phyloP scores from a whole-genome alignment of 92 coral and sea anemone genomes.

The Porites lobata region DNA sequence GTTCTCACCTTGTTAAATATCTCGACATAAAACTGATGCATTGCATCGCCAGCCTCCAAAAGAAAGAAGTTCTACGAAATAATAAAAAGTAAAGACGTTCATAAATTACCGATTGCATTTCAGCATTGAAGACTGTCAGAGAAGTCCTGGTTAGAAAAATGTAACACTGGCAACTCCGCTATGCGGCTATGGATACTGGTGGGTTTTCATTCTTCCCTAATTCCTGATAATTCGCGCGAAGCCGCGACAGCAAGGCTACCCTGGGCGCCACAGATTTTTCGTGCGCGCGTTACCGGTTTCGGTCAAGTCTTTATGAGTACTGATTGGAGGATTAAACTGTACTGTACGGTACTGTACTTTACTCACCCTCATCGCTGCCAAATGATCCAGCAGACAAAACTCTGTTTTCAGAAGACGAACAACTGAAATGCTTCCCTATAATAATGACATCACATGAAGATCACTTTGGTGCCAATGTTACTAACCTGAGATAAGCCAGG shows the following conservation, averaged over 20 bases:
- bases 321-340: too few species aligned
- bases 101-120: background rate
- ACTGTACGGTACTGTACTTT: too few species aligned
- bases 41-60: constrained; percentile 97
- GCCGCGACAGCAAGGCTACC: too few species aligned
- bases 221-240: too few species aligned
- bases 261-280: too few species aligned
- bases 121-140: background rate
- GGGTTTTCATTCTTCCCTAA: too few species aligned
- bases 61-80: constrained; percentile 83
- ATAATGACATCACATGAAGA: background rate
- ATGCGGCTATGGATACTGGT: too few species aligned
- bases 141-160: background rate
- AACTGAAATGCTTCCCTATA: constrained; percentile 83
- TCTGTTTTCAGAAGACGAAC: constrained; percentile 80
- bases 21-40: constrained; percentile 96
- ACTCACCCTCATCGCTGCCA: constrained; percentile 95
- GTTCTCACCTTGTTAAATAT: constrained; percentile 86
- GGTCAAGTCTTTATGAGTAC: too few species aligned
- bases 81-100: background rate
- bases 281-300: too few species aligned
- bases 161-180: too few species aligned
- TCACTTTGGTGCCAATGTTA: background rate
- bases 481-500: too few species aligned
- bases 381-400: constrained; percentile 87